Evolutionary conservation across 2,888 invertebrate genomes (phyloP).

Genomic region (Seira ritae): DNA sequence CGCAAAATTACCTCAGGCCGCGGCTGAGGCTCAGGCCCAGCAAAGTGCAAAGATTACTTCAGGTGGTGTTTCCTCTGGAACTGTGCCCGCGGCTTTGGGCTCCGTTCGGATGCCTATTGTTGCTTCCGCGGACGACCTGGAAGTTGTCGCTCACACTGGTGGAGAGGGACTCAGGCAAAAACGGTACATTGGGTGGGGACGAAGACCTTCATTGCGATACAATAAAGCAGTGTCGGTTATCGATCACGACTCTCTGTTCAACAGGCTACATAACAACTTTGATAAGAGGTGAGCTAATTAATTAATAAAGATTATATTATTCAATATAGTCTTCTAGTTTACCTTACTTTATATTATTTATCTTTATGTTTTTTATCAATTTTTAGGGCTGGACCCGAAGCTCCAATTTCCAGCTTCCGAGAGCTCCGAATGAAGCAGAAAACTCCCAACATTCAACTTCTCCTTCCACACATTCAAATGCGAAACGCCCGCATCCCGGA

Average conservation of each 20-base stretch:
- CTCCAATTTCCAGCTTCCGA: constrained; percentile 64
- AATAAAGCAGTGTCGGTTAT: constrained; percentile 56
- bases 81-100: neutral
- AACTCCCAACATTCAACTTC: constrained; percentile 60
- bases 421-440: constrained; percentile 68
- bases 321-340: no score
- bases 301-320: no score
- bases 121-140: constrained; percentile 35
- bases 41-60: constrained; percentile 12
- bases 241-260: constrained; percentile 60
- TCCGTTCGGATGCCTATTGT: constrained; percentile 38
- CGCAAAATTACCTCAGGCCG: constrained; percentile 29
- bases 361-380: neutral
- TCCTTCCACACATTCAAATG: constrained; percentile 60
- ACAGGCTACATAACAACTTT: constrained; percentile 64
- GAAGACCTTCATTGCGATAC: constrained; percentile 59
- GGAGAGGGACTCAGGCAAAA: constrained; percentile 45
- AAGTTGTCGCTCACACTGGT: constrained; percentile 52
- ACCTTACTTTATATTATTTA: no score
- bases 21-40: constrained; percentile 22
- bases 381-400: constrained; percentile 37
- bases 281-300: constrained; percentile 58
- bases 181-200: constrained; percentile 65
- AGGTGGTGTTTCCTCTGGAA: neutral
- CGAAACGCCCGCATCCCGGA: constrained; percentile 50